Evolutionary conservation across 2,888 invertebrate genomes (phyloP).

Genomic region (Scaptomyza cyrtandrae): DNA sequence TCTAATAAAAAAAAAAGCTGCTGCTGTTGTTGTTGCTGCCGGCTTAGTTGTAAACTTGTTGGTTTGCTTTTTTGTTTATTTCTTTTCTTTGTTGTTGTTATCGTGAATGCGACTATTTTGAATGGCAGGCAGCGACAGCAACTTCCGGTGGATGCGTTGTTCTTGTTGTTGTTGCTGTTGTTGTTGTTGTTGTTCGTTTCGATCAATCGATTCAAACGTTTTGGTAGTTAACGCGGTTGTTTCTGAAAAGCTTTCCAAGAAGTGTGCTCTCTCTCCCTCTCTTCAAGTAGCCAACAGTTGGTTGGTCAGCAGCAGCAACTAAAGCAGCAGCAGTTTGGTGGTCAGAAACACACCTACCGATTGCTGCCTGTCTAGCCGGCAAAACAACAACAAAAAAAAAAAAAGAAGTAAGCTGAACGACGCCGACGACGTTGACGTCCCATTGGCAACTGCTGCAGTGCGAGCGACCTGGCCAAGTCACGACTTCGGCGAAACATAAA

Average conservation of each 20-base stretch:
- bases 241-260: constrained; percentile 64
- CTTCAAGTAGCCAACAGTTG: constrained; percentile 61
- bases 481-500: constrained; percentile 81
- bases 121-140: constrained; percentile 30
- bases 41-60: constrained; percentile 17
- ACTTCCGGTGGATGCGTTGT: constrained; percentile 47
- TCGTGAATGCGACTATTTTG: constrained; percentile 31
- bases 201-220: constrained; percentile 47
- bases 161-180: constrained; percentile 13
- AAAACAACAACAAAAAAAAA: not conserved
- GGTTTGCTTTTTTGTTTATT: constrained; percentile 4
- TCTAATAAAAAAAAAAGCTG: constrained; percentile 23
- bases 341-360: constrained; percentile 70
- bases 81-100: not conserved
- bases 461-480: constrained; percentile 74
- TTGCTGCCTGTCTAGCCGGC: constrained; percentile 49
- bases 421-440: constrained; percentile 29
- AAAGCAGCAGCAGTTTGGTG: constrained; percentile 40
- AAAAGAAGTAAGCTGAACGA: constrained; percentile 5
- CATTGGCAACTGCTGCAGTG: constrained; percentile 34
- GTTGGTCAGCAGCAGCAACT: constrained; percentile 33
- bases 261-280: constrained; percentile 63
- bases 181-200: constrained; percentile 11
- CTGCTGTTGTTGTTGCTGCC: not conserved
- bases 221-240: constrained; percentile 60